Conservation (phyloP, 1,140 invertebrate species). For the Trichoplusia ni region DNA sequence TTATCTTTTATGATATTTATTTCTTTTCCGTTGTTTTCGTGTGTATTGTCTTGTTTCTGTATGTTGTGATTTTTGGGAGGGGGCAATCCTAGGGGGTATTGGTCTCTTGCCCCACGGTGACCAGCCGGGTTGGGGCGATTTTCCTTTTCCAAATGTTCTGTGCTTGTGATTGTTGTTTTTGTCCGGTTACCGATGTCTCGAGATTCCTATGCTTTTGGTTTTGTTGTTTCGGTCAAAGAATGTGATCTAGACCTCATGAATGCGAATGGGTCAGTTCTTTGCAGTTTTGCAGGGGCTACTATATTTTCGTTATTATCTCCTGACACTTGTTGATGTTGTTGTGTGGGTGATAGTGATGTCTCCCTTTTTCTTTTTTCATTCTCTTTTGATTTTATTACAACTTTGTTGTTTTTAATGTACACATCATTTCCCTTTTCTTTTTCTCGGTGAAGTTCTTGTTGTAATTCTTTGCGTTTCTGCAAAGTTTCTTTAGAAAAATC, state of each 20-base stretch:
- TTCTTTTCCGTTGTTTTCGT: slow-evolving; percentile 5
- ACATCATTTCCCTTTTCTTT: slow-evolving; percentile 21
- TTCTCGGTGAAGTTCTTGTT: slow-evolving; percentile 20
- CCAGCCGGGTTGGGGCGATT: slow-evolving; percentile 24
- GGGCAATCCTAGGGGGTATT: neutral
- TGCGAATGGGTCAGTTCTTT: slow-evolving; percentile 24
- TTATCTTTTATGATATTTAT: slow-evolving; percentile 3
- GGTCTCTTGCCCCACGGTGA: slow-evolving; percentile 30
- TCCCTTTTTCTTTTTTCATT: slow-evolving; percentile 29
- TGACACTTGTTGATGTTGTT: neutral
- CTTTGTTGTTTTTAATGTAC: slow-evolving; percentile 20
- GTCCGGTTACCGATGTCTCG: neutral
- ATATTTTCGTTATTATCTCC: neutral
- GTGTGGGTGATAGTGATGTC: slow-evolving; percentile 13
- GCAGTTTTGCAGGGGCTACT: slow-evolving; percentile 12
- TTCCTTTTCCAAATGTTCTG: neutral
- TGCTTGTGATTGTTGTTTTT: slow-evolving; percentile 6
- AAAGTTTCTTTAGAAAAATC: slow-evolving; percentile 30
- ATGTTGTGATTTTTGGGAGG: neutral
- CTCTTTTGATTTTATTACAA: slow-evolving; percentile 15
- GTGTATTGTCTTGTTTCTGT: neutral
- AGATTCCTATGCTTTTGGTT: slow-evolving; percentile 24
- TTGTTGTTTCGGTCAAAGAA: slow-evolving; percentile 1
- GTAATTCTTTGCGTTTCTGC: slow-evolving; percentile 28
- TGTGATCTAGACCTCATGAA: slow-evolving; percentile 19